Conservation (phyloP, 2,113 vertebrate species). For the Neotoma lepida region DNA sequence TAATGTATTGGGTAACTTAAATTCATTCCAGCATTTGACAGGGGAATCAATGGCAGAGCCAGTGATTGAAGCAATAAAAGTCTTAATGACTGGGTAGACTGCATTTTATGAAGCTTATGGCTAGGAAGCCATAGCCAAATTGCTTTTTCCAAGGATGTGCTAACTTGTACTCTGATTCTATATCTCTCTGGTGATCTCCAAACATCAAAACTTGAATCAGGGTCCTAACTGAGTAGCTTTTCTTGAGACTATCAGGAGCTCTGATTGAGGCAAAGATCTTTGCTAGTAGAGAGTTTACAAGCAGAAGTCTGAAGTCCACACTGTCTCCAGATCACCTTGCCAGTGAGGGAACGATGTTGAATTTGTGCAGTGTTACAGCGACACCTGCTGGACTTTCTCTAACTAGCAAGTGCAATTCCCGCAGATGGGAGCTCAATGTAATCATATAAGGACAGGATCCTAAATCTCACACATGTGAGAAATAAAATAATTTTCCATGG, state of each 20-base stretch:
- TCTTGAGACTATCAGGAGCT: background rate
- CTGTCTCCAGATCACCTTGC: background rate
- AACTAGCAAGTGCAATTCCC: slow-evolving; percentile 21
- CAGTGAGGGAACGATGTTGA: background rate
- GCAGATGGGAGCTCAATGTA: background rate
- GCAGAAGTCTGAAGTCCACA: background rate
- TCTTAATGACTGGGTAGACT: background rate
- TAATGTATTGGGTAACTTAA: background rate
- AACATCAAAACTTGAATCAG: background rate
- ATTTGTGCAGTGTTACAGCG: slow-evolving; percentile 18
- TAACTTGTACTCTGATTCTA: background rate
- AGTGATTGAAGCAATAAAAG: background rate
- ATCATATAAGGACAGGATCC: background rate
- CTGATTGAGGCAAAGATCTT: background rate
- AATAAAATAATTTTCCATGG: background rate
- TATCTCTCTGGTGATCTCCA: background rate
- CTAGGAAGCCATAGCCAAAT: background rate
- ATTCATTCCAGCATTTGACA: background rate
- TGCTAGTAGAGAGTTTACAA: background rate
- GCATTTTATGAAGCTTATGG: background rate
- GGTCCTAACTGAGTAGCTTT: background rate
- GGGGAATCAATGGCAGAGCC: background rate
- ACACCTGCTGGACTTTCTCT: slow-evolving; percentile 60
- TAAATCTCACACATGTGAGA: background rate
- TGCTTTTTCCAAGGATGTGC: background rate